Evolutionary conservation across 1,140 invertebrate species (phyloP).

Genomic region (Ceratosolen solmsi): DNA sequence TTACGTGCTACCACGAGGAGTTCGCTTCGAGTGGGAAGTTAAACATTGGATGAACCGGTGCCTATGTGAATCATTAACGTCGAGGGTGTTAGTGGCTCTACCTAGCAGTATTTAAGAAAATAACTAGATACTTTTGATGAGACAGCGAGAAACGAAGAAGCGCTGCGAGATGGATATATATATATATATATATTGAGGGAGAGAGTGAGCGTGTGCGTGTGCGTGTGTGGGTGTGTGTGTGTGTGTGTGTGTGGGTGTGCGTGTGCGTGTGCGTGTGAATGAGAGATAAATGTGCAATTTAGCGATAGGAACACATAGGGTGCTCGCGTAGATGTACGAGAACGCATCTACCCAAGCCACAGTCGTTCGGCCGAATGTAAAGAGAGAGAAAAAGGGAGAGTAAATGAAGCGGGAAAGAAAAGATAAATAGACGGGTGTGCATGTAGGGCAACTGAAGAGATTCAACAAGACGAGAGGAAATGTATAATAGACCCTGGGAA

Average conservation of each 20-base stretch:
- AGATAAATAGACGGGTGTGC: background rate
- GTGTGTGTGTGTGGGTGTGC: background rate
- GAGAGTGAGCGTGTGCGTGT: background rate
- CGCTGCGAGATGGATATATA: too few relatives aligned
- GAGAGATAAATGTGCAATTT: background rate
- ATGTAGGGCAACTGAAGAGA: slow-evolving; percentile 10
- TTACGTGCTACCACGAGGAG: background rate
- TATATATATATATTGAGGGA: too few relatives aligned
- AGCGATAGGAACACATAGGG: background rate
- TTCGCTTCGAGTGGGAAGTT: slow-evolving; percentile 32
- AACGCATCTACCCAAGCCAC: too few relatives aligned
- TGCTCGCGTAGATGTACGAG: background rate
- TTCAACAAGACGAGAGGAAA: background rate
- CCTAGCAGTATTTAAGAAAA: background rate
- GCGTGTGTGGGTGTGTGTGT: background rate
- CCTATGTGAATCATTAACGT: background rate
- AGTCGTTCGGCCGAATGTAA: background rate
- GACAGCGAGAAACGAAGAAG: background rate
- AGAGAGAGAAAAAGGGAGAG: background rate
- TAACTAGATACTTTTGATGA: slow-evolving; percentile 23
- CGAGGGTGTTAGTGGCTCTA: background rate
- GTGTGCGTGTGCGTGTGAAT: too few relatives aligned
- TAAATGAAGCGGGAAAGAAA: background rate
- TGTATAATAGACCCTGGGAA: background rate
- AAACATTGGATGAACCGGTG: slow-evolving; percentile 11